Base-by-base conservation (phyloP, 2,797 vertebrate species). In the Pogoniulus pusillus region DNA sequence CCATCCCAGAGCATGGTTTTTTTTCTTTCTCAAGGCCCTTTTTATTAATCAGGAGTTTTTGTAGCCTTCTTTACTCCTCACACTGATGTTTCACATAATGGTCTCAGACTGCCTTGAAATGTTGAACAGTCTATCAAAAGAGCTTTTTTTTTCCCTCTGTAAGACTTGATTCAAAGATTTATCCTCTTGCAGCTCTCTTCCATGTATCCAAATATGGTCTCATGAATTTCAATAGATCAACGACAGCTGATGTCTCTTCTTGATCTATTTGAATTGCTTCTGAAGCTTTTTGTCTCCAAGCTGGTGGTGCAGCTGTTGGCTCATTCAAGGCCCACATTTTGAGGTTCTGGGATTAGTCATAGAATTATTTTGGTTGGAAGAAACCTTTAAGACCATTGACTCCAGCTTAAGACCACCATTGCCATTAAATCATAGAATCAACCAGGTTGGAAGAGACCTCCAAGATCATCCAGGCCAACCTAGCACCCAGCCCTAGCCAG, bases 251-350 rank as follows among this genome's bases (percentile, higher is more conserved):
- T 91, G 70, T 77, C 27, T 70, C 22, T 51, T 66, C 63, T 85
- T 54, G 62, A 81, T 83, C 71, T 93, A 62, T 87, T 87, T 74
- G 60, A 89, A 68, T 85, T 74, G 73, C 68, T 94, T 85, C 83
- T 94, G 49, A 93, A 94, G 89, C 81, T 91, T 90, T 90, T 75
- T 85, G 77, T 58, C 51, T 49, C 54, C 60, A 8, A 58, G 65
- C 35, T 90, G 60, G 74, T 63, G 49, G 39, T 83, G 64, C 57
- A 94, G 87, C 77, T 94, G 88, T 74, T 80, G 92, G 8, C 30
- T 76, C 75, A 85, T 89, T 74, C 27, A 76, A 32, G 45, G 39
- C 11, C 59, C 37, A n/a, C 1, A 47, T 86, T 89, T 54, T 82
- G 64, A 82, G 80, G 32, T 60, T 88, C 57, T 87, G 69, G 66